Percentiles rank a stretch among this genome's conserved stretches.
Conservation (phyloP, 2,888 invertebrate species). For the Pimpla rufipes region DNA sequence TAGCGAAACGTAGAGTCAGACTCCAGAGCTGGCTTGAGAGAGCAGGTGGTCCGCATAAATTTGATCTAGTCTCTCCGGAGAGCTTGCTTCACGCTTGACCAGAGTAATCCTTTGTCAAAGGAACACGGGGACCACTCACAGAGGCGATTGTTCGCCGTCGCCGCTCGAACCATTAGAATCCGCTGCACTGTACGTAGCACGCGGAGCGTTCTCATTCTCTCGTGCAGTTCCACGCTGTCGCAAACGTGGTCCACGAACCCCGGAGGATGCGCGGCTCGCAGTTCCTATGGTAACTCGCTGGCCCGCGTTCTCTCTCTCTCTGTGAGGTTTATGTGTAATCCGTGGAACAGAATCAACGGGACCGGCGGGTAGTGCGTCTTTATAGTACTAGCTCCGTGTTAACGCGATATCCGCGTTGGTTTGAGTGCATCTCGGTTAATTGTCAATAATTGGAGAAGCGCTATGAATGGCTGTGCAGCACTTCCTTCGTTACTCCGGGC, state of each 20-base stretch:
- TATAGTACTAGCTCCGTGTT: background rate
- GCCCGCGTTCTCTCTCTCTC: background rate
- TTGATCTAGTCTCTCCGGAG: slow-evolving; percentile 29
- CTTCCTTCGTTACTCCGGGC: too few species aligned
- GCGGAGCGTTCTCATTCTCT: background rate
- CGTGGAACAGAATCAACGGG: background rate
- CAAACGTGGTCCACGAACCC: background rate
- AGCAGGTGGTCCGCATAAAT: slow-evolving; percentile 37
- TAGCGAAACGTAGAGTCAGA: background rate
- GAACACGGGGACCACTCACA: slow-evolving; percentile 37
- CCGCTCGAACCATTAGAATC: slow-evolving; percentile 58
- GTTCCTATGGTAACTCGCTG: slow-evolving; percentile 6
- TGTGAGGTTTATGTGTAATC: slow-evolving; percentile 8
- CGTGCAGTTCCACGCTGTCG: background rate
- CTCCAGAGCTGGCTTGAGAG: background rate
- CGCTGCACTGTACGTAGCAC: background rate
- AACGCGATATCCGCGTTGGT: background rate
- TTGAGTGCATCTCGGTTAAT: background rate
- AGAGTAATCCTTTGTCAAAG: slow-evolving; percentile 52
- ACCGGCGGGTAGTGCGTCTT: background rate
- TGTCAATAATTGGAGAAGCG: too few species aligned
- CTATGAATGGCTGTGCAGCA: too few species aligned
- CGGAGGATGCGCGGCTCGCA: background rate
- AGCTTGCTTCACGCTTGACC: slow-evolving; percentile 34
- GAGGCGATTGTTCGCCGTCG: slow-evolving; percentile 46